Evolutionary conservation across 2,113 vertebrate species (phyloP).

Genomic region (Ochotona princeps): DNA sequence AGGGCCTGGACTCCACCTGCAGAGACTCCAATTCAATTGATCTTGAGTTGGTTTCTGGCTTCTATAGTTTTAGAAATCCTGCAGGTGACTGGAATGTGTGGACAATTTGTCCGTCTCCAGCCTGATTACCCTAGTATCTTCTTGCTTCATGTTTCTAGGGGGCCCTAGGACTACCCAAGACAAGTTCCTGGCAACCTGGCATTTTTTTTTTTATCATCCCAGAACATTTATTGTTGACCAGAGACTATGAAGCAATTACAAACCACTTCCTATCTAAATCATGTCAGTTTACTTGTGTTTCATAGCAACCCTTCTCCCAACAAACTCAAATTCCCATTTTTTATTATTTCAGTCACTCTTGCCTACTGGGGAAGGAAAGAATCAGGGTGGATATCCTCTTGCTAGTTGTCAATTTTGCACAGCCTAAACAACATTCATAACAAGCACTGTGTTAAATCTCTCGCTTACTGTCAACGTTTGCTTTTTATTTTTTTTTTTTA

Average conservation of each 20-base stretch:
- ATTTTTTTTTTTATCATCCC: not conserved
- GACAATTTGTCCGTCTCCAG: not conserved
- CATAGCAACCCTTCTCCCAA: not conserved
- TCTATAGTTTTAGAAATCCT: not conserved
- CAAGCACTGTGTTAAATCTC: conserved; percentile 65
- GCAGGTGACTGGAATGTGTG: not conserved
- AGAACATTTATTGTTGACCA: not conserved
- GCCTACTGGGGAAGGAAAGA: conserved; percentile 16
- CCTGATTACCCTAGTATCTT: fast-evolving
- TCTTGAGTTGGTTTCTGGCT: not conserved
- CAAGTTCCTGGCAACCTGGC: not conserved
- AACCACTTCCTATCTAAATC: not conserved
- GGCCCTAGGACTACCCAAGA: not conserved
- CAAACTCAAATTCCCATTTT: not conserved
- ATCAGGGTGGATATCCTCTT: not conserved
- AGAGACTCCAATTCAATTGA: not conserved
- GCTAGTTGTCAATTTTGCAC: conserved; percentile 63
- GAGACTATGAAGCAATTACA: not conserved
- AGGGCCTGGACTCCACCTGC: not conserved
- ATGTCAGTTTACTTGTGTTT: not conserved
- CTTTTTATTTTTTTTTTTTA: conserved; percentile 71
- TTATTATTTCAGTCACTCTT: not conserved
- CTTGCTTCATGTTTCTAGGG: not conserved
- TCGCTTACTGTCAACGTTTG: conserved; percentile 67
- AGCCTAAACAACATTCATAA: conserved; percentile 69